Conservation (phyloP, 2,797 vertebrate species). For the Malacoraja senta region DNA sequence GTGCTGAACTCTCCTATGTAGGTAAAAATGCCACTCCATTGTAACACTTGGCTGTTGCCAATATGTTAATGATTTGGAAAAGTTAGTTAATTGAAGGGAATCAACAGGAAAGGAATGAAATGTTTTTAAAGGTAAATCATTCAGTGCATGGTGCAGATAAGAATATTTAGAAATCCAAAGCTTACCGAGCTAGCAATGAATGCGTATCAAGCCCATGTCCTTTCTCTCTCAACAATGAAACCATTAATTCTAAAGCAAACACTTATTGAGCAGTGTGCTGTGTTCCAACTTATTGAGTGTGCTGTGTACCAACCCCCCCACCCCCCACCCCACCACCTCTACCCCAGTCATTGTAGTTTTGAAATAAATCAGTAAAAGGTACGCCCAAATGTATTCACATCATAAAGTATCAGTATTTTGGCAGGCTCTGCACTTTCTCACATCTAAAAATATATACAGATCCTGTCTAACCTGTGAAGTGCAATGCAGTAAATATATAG, state of each 20-base stretch:
- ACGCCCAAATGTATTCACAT: neutral
- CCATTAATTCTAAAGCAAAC: neutral
- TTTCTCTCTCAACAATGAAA: neutral
- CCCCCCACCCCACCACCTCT: no score
- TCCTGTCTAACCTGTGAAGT: constrained; percentile 25
- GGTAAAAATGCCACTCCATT: neutral
- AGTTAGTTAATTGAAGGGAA: neutral
- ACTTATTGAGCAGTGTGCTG: neutral
- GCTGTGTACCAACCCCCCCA: neutral
- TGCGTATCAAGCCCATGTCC: neutral
- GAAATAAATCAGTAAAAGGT: constrained; percentile 18
- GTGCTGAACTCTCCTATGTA: neutral
- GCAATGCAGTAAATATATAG: neutral
- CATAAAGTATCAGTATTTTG: constrained; percentile 14
- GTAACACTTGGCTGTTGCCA: neutral
- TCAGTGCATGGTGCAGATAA: neutral
- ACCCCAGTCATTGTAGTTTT: neutral
- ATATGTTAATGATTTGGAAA: neutral
- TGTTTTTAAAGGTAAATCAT: neutral
- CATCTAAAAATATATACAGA: constrained; percentile 22
- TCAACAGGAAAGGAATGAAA: neutral
- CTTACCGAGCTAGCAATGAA: neutral
- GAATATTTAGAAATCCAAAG: neutral
- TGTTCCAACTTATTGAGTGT: neutral
- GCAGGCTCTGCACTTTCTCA: constrained; percentile 11